A percentile compares a stretch with the other conserved stretches of the same genome.
These are phyloP conservation scores for Xylota segnis DNA, from an alignment of 2,888 invertebrate genomes.

Conservation along the genomic window DNA sequence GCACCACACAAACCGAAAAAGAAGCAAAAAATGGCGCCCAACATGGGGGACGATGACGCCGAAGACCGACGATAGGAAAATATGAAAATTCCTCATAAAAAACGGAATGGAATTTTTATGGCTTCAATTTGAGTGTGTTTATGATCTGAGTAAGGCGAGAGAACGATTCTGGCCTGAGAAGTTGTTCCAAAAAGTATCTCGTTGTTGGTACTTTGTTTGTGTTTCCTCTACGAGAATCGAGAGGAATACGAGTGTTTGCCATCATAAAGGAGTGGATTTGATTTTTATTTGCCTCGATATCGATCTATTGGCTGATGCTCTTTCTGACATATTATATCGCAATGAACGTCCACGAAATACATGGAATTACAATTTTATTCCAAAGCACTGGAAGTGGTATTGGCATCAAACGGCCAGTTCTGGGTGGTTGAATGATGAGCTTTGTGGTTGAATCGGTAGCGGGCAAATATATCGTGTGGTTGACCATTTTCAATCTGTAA, in stretches of 20 bases:
- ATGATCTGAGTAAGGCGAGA: conserved; percentile 37
- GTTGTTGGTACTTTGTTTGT: conserved; percentile 5
- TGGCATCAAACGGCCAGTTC: neutral
- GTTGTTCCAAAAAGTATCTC: conserved; percentile 14
- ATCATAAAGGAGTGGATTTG: conserved; percentile 43
- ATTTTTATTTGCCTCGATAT: conserved; percentile 50
- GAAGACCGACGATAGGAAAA: conserved; percentile 23
- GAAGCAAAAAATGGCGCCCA: conserved; percentile 41
- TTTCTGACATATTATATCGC: conserved; percentile 31
- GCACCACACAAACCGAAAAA: neutral
- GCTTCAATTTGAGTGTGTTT: conserved; percentile 59
- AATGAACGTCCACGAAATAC: conserved; percentile 4
- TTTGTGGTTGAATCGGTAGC: conserved; percentile 56
- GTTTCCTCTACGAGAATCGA: neutral
- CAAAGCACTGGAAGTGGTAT: neutral
- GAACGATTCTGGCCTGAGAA: conserved; percentile 7
- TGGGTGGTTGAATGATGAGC: conserved; percentile 39
- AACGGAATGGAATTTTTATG: conserved; percentile 50
- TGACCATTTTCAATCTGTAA: conserved; percentile 66
- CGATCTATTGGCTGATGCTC: conserved; percentile 32
- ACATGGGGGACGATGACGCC: conserved; percentile 18
- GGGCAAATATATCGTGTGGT: conserved; percentile 49
- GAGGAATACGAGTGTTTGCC: neutral
- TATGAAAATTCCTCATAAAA: conserved; percentile 51
- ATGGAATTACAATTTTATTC: conserved; percentile 32